These are phyloP conservation scores for Limnephilus marmoratus DNA, from an alignment of 2,888 invertebrate species.

Conservation along the genomic window DNA sequence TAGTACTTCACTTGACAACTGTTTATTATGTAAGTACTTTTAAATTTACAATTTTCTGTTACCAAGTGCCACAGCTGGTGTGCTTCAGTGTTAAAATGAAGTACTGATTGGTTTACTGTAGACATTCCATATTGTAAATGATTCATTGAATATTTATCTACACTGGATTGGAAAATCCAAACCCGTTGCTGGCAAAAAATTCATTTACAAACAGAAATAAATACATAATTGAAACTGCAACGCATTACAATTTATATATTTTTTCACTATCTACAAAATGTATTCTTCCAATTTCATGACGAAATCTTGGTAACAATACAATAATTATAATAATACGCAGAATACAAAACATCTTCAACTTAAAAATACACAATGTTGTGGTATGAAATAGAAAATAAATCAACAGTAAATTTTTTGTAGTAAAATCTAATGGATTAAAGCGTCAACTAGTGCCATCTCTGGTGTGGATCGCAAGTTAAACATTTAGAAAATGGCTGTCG, in stretches of 20 bases:
- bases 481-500: background rate
- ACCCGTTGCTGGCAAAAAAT: constrained; percentile 9
- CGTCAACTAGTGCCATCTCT: background rate
- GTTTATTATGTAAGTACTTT: background rate
- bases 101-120: background rate
- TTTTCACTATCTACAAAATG: constrained; percentile 30
- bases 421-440: background rate
- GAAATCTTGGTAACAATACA: background rate
- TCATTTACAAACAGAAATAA: constrained; percentile 9
- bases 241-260: constrained; percentile 23
- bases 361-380: background rate
- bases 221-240: background rate
- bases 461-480: background rate
- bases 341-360: background rate
- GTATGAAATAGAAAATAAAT: background rate
- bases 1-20: background rate
- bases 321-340: background rate
- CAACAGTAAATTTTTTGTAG: background rate
- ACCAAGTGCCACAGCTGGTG: background rate
- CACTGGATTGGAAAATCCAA: background rate
- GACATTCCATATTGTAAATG: background rate
- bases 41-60: background rate
- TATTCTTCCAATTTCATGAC: background rate
- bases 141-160: background rate
- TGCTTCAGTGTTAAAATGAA: background rate